Evolutionary conservation across 2,113 vertebrate genomes (phyloP), one percentile per base, ranked within the genome.

Genomic region (Hippocampus comes): DNA sequence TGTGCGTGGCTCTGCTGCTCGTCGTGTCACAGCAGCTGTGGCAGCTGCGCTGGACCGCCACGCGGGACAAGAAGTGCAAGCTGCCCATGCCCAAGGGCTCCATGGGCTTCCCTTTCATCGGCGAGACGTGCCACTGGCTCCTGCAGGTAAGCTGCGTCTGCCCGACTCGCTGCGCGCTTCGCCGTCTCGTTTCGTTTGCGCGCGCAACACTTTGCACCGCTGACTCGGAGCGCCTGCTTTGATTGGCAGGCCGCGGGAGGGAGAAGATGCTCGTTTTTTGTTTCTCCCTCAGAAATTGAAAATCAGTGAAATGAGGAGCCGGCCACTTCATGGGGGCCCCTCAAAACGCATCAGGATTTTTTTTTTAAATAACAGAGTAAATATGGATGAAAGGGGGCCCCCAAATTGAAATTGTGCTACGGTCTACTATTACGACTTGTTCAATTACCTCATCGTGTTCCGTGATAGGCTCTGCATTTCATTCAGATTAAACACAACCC

Each of bases 81-180:
- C 90, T 98, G 68, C 96, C 97, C 64, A 95, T 99, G 91, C 97
- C 97, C 38, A 96, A 95, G 82, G 97, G 97, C 80, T 98, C 96
- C 85, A 99, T 99, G 97, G 97, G 97, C 81, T 97, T 98, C 92
- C 97, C 97, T 71, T 90, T 99, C 87, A 94, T 99, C 89, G 97
- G 97, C 78, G 97, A 99, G 89, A 99, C 96, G 72, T 97, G 96
- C 92, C 97, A 99, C 94, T 98, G 97, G 97, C 91, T 99, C 72
- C 87, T 98, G 66, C 96, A 98, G 96, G 96, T 98, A 96, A 96
- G 95, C 68, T 74, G 72, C 76, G 57, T 9, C 21, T 57, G 12
- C 17, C 48, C 1, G 15, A 0, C 46, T 23, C 25, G 2, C 43
- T 21, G 2, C 8, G 4, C 14, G 21, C 11, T 23, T n/a, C 2